Evolutionary conservation across 2,888 invertebrate species (phyloP).

Genomic region (Resseliella maxima): DNA sequence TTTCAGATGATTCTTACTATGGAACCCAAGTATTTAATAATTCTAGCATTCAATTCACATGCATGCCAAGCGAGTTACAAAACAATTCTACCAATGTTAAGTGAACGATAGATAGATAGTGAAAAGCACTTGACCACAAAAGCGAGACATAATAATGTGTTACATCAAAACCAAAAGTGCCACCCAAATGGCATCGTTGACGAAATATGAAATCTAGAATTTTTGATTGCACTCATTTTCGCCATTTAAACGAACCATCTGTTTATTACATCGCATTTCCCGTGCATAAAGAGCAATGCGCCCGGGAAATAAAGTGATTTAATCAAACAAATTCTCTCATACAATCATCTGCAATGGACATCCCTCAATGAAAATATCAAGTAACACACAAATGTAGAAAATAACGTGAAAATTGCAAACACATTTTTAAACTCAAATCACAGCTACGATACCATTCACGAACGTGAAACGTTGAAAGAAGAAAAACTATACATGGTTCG

Average conservation of each 20-base stretch:
- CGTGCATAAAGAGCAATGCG: background rate
- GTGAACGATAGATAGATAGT: background rate
- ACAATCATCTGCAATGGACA: background rate
- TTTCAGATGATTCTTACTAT: background rate
- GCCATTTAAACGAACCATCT: background rate
- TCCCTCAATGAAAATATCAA: background rate
- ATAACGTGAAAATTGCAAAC: background rate
- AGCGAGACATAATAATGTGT: slow-evolving; percentile 9
- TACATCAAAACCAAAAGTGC: background rate
- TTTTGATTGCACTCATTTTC: background rate
- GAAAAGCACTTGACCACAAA: slow-evolving; percentile 6
- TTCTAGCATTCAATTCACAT: background rate
- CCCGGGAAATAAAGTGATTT: background rate
- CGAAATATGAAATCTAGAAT: background rate
- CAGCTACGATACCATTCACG: background rate
- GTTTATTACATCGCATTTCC: background rate
- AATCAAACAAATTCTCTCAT: no score
- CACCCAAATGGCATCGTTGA: background rate
- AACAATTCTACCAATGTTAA: background rate
- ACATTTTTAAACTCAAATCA: background rate
- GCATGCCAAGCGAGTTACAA: background rate
- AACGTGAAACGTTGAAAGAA: no score
- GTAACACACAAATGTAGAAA: background rate
- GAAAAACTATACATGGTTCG: background rate
- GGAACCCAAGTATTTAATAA: background rate